Evolutionary conservation across 2,113 vertebrate genomes (phyloP), one percentile per base, ranked within the genome.

Genomic region (Arvicanthis niloticus): DNA sequence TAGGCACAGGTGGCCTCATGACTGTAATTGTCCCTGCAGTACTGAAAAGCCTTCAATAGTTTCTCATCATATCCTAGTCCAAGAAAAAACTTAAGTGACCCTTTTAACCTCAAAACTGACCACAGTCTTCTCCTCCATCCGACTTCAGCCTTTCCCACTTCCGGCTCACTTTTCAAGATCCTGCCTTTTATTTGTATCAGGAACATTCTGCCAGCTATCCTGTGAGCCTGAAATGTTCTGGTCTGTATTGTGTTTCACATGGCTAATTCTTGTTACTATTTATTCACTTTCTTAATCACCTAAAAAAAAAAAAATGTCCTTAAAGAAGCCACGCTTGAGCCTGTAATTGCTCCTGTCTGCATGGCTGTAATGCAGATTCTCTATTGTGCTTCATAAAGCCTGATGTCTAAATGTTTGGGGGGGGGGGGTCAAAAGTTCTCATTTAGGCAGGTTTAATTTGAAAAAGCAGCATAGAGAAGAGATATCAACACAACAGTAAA

Each of bases 381-480:
- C 22, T 37, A 87, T 26, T 93, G 34, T 68, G n/a, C n/a, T 73
- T 22, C 70, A 1, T 22, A 40, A 73, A 73, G 15, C 26, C 15
- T 5, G 40, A 2, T 84, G 40, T 76, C 40, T 95, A 92, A 72
- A 45, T 84, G 88, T 80, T 75, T 80, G 48, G 60, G 90, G 92
- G 26, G 91, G 48, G 60, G 90, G 92, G 26, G 91, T 13, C 5
- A 88, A 87, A 60, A 7, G 16, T 82, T 93, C 53, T 24, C 0
- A 40, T 62, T 95, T 95, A 94, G 72, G 42, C 29, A 89, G 48
- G 78, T 72, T 73, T 95, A 94, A 91, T 84, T 37, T 93, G 68
- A 82, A 90, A 94, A 81, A 51, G 34, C 67, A 75, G 11, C 40
- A 16, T n/a, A 51, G 56, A 93, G 48, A 45, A 42, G 40, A 88